A percentile compares a stretch with the other conserved stretches of the same genome.
Conservation (phyloP, 2,797 vertebrate genomes). For the Falco concolor region DNA sequence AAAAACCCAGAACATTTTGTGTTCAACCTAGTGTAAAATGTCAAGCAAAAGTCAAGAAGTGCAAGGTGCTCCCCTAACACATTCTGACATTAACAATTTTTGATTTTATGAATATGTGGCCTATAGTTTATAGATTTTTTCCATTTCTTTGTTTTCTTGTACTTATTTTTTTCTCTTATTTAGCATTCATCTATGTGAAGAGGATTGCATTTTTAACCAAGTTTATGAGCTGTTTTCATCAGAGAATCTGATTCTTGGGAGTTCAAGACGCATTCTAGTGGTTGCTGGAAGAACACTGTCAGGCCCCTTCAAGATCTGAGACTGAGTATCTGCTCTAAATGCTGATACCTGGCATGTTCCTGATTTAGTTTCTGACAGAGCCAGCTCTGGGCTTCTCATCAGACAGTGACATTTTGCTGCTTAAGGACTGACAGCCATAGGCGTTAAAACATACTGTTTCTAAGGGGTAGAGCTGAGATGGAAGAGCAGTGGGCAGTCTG, state of each 20-base stretch:
- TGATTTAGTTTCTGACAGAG: background rate
- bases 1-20: background rate
- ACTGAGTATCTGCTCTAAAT: background rate
- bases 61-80: background rate
- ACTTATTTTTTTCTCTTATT: background rate
- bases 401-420: background rate
- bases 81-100: slow-evolving; percentile 11
- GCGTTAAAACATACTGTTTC: rapidly evolving
- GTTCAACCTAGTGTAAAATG: slow-evolving; percentile 50
- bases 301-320: background rate
- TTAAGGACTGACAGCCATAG: background rate
- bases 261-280: background rate
- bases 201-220: background rate
- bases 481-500: background rate
- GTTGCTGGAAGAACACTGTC: background rate
- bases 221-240: background rate
- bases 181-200: background rate
- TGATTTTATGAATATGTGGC: slow-evolving; percentile 25
- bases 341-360: background rate
- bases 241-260: background rate
- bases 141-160: background rate
- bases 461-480: background rate
- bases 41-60: slow-evolving; percentile 24
- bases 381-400: background rate
- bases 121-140: background rate